Evolutionary conservation across 2,888 invertebrate species (phyloP).

Genomic region (Mimumesa dahlbomi): DNA sequence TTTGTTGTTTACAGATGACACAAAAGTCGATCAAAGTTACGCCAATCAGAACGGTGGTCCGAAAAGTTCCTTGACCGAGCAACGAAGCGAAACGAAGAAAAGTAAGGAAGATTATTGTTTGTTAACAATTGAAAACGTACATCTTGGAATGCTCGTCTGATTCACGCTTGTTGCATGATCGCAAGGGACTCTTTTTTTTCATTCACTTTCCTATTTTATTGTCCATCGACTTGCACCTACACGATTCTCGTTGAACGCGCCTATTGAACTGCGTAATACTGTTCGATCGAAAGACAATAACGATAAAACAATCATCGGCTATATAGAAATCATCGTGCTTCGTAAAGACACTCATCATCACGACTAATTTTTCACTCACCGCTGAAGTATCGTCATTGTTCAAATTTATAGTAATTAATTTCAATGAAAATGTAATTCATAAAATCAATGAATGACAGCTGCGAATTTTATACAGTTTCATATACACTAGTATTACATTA

Average conservation of each 20-base stretch:
- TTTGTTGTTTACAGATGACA: conserved; percentile 78
- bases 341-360: no score
- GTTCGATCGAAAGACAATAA: not conserved
- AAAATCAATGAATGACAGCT: no score
- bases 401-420: no score
- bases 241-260: not conserved
- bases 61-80: conserved; percentile 60
- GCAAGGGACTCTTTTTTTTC: conserved; percentile 8
- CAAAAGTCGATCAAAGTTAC: conserved; percentile 68
- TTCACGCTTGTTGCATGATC: conserved; percentile 60
- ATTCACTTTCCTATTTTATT: no score
- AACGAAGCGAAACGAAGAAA: conserved; percentile 53
- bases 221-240: conserved; percentile 21
- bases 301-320: not conserved
- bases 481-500: no score
- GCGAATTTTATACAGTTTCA: no score
- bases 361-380: no score
- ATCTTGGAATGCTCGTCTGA: conserved; percentile 51
- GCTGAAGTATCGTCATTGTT: no score
- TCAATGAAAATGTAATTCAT: no score
- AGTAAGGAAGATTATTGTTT: conserved; percentile 56
- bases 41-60: conserved; percentile 74
- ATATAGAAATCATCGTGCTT: no score
- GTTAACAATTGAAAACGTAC: conserved; percentile 1
- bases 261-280: not conserved